Evolutionary conservation across 2,888 invertebrate genomes (phyloP).

Genomic region (Acanthosepion esculentum): DNA sequence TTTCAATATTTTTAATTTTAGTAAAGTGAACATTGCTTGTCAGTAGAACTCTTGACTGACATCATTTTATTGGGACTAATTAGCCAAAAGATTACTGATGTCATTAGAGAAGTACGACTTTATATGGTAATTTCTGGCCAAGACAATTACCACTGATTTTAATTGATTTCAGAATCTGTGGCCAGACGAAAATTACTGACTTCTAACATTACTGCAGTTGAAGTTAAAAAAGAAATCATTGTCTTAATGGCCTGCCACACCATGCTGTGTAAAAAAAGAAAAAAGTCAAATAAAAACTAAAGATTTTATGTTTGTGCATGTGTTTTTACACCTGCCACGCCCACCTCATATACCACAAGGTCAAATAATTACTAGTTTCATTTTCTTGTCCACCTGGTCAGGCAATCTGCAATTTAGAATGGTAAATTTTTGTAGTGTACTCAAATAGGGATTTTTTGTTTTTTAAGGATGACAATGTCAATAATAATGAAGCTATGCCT

Average conservation of each 20-base stretch:
- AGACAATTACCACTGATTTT: not conserved
- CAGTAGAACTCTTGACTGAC: not conserved
- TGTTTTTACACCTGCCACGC: not conserved
- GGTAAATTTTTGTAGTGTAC: not conserved
- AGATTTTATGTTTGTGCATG: not conserved
- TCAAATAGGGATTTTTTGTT: not conserved
- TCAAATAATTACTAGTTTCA: not conserved
- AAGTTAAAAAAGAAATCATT: not conserved
- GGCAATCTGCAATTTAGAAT: not conserved
- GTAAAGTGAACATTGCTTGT: not conserved
- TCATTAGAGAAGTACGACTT: not conserved
- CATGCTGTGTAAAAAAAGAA: not conserved
- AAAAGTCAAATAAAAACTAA: not conserved
- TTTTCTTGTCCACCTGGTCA: not conserved
- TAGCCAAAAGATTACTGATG: not conserved
- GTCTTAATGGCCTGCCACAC: not conserved
- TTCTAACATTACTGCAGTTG: not conserved
- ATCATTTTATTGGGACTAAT: not conserved
- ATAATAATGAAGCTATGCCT: too few species aligned
- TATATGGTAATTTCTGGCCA: not conserved
- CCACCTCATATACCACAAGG: not conserved
- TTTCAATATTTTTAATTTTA: not conserved
- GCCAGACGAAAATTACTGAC: constrained; percentile 15
- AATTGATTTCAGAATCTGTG: not conserved
- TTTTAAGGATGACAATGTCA: not conserved